Percentiles rank a stretch among this genome's conserved stretches.
Conservation (phyloP, 2,797 vertebrate genomes). For the Enteromius anoplus region DNA sequence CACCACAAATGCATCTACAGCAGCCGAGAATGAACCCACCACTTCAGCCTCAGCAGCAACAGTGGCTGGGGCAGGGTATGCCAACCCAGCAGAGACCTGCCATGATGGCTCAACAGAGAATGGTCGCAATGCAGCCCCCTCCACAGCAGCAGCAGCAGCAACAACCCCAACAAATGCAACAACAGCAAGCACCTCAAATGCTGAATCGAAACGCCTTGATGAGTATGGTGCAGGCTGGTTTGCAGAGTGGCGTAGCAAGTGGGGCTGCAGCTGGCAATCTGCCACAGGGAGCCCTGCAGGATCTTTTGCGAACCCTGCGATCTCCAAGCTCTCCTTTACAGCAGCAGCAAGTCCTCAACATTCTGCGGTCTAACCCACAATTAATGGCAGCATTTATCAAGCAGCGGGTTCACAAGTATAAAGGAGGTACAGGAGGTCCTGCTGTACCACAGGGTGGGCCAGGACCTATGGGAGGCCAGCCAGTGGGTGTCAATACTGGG, state of each 20-base stretch:
- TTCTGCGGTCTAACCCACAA: slow-evolving; percentile 92
- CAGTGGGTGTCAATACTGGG: slow-evolving; percentile 69
- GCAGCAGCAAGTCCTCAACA: slow-evolving; percentile 97
- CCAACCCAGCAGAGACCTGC: slow-evolving; percentile 76
- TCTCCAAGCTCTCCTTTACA: slow-evolving; percentile 94
- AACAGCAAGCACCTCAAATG: slow-evolving; percentile 75
- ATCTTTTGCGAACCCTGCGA: slow-evolving; percentile 89
- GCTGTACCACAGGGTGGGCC: slow-evolving; percentile 70
- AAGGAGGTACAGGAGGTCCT: slow-evolving; percentile 67
- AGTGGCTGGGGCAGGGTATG: slow-evolving; percentile 85
- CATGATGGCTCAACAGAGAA: slow-evolving; percentile 77
- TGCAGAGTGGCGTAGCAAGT: slow-evolving; percentile 66
- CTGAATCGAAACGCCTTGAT: slow-evolving; percentile 69
- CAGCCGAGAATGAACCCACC: slow-evolving; percentile 80
- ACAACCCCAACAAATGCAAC: slow-evolving; percentile 65
- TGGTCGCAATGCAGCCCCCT: slow-evolving; percentile 77
- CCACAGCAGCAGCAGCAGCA: slow-evolving; percentile 74
- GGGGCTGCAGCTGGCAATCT: slow-evolving; percentile 78
- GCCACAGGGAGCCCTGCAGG: slow-evolving; percentile 93
- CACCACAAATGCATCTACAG: slow-evolving; percentile 87
- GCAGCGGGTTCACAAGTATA: slow-evolving; percentile 92
- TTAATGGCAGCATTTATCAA: slow-evolving; percentile 97
- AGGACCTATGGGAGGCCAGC: slow-evolving; percentile 70
- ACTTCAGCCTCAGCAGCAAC: slow-evolving; percentile 85
- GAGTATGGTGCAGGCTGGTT: slow-evolving; percentile 72